phyloP scores from a whole-genome alignment of 2,113 vertebrate genomes.

The Chinchilla lanigera region DNA sequence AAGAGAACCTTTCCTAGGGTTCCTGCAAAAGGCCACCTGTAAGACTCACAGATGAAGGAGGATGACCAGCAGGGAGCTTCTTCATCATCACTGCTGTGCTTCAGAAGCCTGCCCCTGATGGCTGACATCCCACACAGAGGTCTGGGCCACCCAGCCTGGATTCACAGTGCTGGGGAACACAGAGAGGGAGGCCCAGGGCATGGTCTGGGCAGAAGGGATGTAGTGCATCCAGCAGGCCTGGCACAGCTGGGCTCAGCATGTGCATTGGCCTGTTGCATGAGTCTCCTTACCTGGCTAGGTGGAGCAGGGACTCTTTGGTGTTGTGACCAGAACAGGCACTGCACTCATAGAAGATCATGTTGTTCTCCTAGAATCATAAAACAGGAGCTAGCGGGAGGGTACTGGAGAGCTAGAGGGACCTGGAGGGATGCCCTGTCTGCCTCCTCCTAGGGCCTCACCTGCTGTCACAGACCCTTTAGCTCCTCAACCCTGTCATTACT shows the following conservation, averaged over 20 bases:
- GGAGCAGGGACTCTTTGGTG: slow-evolving; percentile 88
- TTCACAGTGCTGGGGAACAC: not conserved
- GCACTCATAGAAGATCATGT: slow-evolving; percentile 94
- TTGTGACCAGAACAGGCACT: slow-evolving; percentile 93
- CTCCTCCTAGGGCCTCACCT: not conserved
- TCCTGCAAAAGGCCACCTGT: not conserved
- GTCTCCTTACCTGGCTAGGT: slow-evolving; percentile 91
- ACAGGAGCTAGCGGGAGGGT: not conserved
- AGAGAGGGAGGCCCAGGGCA: not conserved
- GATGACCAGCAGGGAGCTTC: not conserved
- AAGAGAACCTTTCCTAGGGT: not conserved
- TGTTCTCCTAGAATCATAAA: slow-evolving; percentile 87
- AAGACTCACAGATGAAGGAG: not conserved
- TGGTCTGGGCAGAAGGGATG: not conserved
- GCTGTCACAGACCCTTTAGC: not conserved
- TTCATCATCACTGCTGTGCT: not conserved
- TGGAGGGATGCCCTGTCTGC: rapidly evolving
- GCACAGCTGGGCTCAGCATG: not conserved
- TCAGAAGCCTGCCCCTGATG: not conserved
- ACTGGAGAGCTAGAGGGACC: rapidly evolving
- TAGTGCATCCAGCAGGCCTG: rapidly evolving
- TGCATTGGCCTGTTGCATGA: too few species aligned
- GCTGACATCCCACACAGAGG: not conserved
- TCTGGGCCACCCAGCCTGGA: not conserved
- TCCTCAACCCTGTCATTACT: not conserved